Evolutionary conservation across 2,888 invertebrate genomes (phyloP), one percentile per base, ranked within the genome.

Genomic region (Trachelus iudaicus): DNA sequence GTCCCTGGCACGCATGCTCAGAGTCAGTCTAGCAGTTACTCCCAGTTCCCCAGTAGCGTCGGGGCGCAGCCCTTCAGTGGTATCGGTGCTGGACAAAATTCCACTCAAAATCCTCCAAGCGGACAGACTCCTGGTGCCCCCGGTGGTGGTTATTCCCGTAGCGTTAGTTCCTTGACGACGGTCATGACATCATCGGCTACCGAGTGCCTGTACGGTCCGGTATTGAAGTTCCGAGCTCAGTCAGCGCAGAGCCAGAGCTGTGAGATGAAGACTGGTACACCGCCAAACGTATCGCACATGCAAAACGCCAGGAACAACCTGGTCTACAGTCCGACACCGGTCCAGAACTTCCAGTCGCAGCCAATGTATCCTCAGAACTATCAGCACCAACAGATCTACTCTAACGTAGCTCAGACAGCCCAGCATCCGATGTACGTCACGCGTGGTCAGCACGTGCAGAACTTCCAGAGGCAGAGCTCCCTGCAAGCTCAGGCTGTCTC

Each of bases 201-300:
- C 23, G 90, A 90, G 78, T 88, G 89, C 76, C 81, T 91, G n/a
- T 91, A 91, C 81, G 91, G 91, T 0, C 91, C 91, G n/a, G 91
- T 91, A 23, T 79, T 91, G 73, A 91, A 91, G 79, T 91, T 91
- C 79, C 90, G 90, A 11, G 88, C 89, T 1, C 89, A 87, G 75
- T 86, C 82, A 30, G 82, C 84, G 3, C 84, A 85, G 75, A 84
- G 79, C 69, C 85, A 84, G 75, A 81, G 78, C 76, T 79, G 75
- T 12, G 88, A 89, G 11, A 78, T 80, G 15, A 88, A 85, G 69
- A 40, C 85, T 4, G 79, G 79, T 1, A 83, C 84, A 11, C 81
- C 83, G 6, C 79, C 83, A 11, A 77, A 77, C 71, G 84, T 85
- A 0, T 81, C 86, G 30, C 83, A 85, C 75, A 76, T 86, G 37